Evolutionary conservation across 2,113 vertebrate genomes (phyloP).

Genomic region (Tetrao urogallus): DNA sequence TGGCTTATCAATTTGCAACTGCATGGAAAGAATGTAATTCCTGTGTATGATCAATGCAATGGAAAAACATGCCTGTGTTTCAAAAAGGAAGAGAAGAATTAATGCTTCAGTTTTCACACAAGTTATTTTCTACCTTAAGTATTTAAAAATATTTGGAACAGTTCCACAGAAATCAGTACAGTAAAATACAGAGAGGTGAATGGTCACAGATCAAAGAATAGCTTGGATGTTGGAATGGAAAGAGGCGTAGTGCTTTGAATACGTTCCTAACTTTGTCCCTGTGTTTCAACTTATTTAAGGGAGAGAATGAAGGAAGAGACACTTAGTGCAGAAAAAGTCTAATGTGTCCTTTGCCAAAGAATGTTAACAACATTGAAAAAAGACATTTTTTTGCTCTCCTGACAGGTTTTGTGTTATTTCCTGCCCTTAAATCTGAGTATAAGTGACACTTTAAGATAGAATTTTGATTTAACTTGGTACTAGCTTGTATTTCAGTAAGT

Average conservation of each 20-base stretch:
- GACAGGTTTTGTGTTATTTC: constrained; percentile 41
- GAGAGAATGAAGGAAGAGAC: neutral
- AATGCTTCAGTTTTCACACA: neutral
- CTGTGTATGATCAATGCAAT: neutral
- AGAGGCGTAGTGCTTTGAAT: neutral
- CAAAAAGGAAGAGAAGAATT: neutral
- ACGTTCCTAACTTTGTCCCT: neutral
- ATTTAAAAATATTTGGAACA: neutral
- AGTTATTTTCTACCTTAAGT: neutral
- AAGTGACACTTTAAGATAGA: constrained; percentile 12
- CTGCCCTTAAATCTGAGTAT: constrained; percentile 4
- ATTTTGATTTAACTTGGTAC: constrained; percentile 5
- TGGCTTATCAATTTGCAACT: neutral
- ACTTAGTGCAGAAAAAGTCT: neutral
- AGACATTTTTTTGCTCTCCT: neutral
- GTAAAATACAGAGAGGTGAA: neutral
- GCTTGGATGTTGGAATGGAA: neutral
- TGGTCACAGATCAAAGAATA: neutral
- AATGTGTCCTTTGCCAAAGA: neutral
- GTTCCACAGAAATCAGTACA: neutral
- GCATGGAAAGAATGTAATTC: neutral
- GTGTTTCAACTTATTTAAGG: neutral
- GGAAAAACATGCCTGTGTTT: neutral
- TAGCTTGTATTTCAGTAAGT: constrained; percentile 36
- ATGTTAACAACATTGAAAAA: neutral